Evolutionary conservation across 2,888 invertebrate genomes (phyloP).

Genomic region (Polyommatus iphigenia): DNA sequence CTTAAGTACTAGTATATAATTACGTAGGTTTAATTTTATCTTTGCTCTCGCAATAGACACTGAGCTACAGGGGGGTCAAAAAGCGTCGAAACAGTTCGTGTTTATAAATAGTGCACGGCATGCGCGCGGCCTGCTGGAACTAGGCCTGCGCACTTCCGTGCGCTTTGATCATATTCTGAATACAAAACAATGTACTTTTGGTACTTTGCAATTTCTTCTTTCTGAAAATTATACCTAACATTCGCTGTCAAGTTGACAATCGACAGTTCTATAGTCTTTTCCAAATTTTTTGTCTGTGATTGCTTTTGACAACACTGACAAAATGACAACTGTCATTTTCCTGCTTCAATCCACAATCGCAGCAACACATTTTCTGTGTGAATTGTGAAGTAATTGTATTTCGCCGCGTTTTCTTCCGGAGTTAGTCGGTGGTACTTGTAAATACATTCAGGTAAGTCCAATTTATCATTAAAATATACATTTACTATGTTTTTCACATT

Average conservation of each 20-base stretch:
- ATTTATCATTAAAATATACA: neutral
- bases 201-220: too few species aligned
- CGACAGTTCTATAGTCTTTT: neutral
- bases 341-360: neutral
- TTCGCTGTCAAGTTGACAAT: neutral
- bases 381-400: neutral
- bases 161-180: too few species aligned
- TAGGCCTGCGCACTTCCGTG: too few species aligned
- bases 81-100: too few species aligned
- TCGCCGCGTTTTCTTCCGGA: neutral
- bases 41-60: too few species aligned
- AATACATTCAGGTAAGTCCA: constrained; percentile 1
- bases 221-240: too few species aligned
- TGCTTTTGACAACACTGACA: neutral
- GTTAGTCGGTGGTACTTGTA: constrained; percentile 5
- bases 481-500: neutral
- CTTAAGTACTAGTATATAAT: too few species aligned
- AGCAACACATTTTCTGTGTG: neutral
- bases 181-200: too few species aligned
- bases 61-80: too few species aligned
- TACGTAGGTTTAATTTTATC: too few species aligned
- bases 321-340: neutral
- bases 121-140: too few species aligned
- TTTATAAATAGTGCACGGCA: too few species aligned
- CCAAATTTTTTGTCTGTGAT: neutral